These are phyloP conservation scores for Cebidichthys violaceus DNA, from an alignment of 2,113 vertebrate genomes.

Conservation along the genomic window DNA sequence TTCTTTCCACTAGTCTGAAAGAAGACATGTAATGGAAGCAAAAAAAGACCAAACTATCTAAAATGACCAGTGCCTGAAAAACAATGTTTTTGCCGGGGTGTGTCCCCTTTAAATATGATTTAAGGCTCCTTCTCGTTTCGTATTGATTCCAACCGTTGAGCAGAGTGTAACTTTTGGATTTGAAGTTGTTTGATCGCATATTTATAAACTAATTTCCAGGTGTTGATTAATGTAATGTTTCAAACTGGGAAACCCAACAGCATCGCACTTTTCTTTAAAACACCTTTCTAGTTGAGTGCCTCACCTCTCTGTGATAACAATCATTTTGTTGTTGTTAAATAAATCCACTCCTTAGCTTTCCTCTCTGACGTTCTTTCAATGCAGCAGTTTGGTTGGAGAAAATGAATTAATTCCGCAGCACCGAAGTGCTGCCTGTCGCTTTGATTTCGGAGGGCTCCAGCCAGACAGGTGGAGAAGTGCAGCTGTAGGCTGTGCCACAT, in stretches of 20 bases:
- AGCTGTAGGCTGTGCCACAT: slow-evolving; percentile 41
- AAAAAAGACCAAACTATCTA: not conserved
- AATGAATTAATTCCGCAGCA: slow-evolving; percentile 22
- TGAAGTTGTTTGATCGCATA: not conserved
- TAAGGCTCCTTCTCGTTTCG: not conserved
- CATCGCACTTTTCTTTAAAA: not conserved
- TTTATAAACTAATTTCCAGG: not conserved
- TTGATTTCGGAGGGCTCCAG: slow-evolving; percentile 31
- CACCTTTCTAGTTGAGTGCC: slow-evolving; percentile 9
- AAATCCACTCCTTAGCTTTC: not conserved
- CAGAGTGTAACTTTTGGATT: not conserved
- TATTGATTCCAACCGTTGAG: not conserved
- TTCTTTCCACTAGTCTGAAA: not conserved
- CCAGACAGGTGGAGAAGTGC: slow-evolving; percentile 28
- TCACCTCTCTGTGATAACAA: slow-evolving; percentile 11
- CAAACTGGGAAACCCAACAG: not conserved
- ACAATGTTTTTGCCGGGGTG: not conserved
- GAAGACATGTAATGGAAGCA: not conserved
- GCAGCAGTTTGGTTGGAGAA: not conserved
- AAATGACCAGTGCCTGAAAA: not conserved
- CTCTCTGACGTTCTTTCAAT: not conserved
- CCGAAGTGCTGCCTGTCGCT: slow-evolving; percentile 26
- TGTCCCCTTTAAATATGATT: not conserved
- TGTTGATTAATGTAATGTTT: slow-evolving; percentile 23
- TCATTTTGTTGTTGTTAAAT: not conserved